Base-by-base conservation (phyloP, 2,797 vertebrate genomes). In the Lindbergichthys nudifrons region DNA sequence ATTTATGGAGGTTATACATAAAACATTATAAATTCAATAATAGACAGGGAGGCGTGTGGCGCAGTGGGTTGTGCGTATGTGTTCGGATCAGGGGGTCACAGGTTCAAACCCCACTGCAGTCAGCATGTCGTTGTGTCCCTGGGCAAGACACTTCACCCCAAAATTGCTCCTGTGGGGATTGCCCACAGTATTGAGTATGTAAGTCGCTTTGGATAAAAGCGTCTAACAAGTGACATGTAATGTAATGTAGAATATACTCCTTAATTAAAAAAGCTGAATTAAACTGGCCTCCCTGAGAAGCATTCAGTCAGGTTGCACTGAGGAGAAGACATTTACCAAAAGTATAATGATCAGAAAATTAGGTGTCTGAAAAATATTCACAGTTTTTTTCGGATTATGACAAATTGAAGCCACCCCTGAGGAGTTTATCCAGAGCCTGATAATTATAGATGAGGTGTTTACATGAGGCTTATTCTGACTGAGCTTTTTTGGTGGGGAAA, bases 291-390 rank as follows among this genome's bases (percentile, higher is more conserved):
- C 21, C 19, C 15, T 11, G 14, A 23, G 10, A 54, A 54, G 32
- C 41, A 71, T 65, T 70, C 32, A 57, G 43, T 26, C 23, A 63
- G 19, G 15, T 50, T 26, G 18, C 16, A 14, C 46, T 23, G 12
- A 10, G 26, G 69, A 45, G 11, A 23, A n/a, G 16, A 50, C 4
- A 43, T 57, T 16, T 64, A 32, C 10, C 21, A 43, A 36, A 14
- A 54, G 9, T 32, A 26, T n/a, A 15, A 1, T 10, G 12, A 47
- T 50, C n/a, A 41, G 18, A 50, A 73, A 62, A 63, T 26, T 3
- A 1, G 3, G 26, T 5, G 26, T 26, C 26, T 26, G 26, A 5
- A 26, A 26, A 26, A 26, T 26, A 26, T 26, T 26, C 26, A 26
- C 26, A 5, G 26, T 5, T 26, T 26, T 26, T 21, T 26, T 26